Base-by-base conservation (phyloP, 64 coral and sea anemone species). In the Pocillopora damicornis region DNA sequence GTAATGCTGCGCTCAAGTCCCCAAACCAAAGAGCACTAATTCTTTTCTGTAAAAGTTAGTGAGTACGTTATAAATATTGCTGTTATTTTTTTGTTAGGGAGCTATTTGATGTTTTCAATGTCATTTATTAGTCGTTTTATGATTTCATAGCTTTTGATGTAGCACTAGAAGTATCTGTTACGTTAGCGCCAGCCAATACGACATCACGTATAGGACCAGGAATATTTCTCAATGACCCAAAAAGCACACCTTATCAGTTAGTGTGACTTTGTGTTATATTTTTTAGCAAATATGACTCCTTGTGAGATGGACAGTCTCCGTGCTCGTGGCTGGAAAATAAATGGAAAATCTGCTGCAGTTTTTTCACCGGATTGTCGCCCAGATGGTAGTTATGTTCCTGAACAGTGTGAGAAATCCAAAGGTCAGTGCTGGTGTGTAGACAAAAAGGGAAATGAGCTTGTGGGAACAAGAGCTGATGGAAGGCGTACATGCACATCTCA, bases 361-460 rank as follows among this genome's bases (percentile, higher is more conserved):
- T 84, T 84, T 14, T 71, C 35, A 13, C 81, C 81, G 56, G 63
- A 37, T 18, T 84, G 81, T 84, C 81, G 81, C 2, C 81, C 64
- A 57, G 64, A 72, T 84, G 81, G 81, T 72, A 84, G 81, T 38
- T 84, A 84, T 72, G 38, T 57, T 14, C 64, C 81, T 34, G 81
- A 84, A 38, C 81, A 84, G 12, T 84, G 81, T 58, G 81, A 84
- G 17, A 71, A 20, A 71, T 56, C 65, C 5, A 67, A 17, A 58
- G 38, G 64, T 25, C 81, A 84, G 64, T 84, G 81, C 45, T 84
- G 81, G 81, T 84, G 81, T 57, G 81, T 84, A 71, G 81, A 84
- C 64, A 45, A 72, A 6, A 71, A 84, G 26, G 81, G 81, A 3
- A 84, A 84, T 13, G 81, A 84, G 34, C 81, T 84, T 65, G 81